phyloP scores from a whole-genome alignment of 1,140 invertebrate genomes.

The Lepidurus apus region DNA sequence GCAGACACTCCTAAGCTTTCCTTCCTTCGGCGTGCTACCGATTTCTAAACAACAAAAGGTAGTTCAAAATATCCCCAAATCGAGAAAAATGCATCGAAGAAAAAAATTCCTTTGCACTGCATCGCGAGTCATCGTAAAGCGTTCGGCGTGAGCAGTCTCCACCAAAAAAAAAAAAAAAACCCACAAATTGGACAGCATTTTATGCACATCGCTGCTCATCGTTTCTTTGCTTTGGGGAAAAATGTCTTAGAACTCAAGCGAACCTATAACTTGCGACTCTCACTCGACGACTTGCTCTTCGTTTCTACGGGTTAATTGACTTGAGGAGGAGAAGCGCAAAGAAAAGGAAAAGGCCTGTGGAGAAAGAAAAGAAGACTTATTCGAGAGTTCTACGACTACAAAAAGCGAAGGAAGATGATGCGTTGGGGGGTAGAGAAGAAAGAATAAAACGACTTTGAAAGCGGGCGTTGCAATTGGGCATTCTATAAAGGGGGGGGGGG shows the following conservation, averaged over 20 bases:
- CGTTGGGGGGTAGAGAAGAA: neutral
- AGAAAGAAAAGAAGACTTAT: neutral
- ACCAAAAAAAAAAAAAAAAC: neutral
- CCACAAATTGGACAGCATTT: neutral
- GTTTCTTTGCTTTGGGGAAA: neutral
- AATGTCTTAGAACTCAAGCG: neutral
- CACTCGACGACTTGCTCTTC: neutral
- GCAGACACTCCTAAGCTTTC: neutral
- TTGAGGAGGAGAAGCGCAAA: neutral
- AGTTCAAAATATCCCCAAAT: neutral
- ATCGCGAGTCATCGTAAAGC: neutral
- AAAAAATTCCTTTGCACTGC: neutral
- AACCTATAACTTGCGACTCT: constrained; percentile 3
- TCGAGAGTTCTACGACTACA: neutral
- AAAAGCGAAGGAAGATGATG: neutral
- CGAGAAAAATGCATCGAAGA: neutral
- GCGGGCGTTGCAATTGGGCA: neutral
- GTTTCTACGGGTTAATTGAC: neutral
- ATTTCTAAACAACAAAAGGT: neutral
- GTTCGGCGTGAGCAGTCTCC: neutral
- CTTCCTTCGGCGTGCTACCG: neutral
- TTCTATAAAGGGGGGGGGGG: neutral
- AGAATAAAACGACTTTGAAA: neutral
- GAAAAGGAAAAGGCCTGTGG: neutral
- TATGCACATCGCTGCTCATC: constrained; percentile 21